Evolutionary conservation across 2,888 invertebrate genomes (phyloP), one percentile per base, ranked within the genome.

Genomic region (Meteorus colon): DNA sequence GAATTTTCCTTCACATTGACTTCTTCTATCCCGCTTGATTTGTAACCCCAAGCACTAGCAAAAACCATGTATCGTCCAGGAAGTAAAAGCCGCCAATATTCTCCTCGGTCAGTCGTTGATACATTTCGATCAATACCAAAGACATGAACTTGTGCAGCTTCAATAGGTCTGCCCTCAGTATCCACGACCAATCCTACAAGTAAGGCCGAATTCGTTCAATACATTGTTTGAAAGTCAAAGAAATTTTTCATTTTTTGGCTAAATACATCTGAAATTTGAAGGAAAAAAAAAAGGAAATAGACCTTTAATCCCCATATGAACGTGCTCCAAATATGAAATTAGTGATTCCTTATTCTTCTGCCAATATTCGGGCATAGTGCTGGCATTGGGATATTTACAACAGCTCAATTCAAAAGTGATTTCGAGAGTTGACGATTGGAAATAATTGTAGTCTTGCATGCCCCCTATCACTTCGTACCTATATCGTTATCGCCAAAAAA

Each of bases 361-460:
- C 99, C 99, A 99, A 90, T 95, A 96, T 2, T 90, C 87, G 0
- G 94, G 92, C 84, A 99, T 90, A n/a, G 92, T 91, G 0, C 90
- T 89, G 0, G 95, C 94, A 0, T 86, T 79, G 0, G 99, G 99
- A 89, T 93, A 99, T 90, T 99, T 99, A 91, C 96, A 96, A 91
- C 99, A 99, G 62, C 97, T 97, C 84, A 99, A 90, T 89, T 99
- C 99, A 84, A 99, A 94, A 0, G 99, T 99, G 75, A 99, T 94
- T 89, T 99, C 99, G 89, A 98, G 97, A 88, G 98, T 97, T 90
- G 98, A 99, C 2, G 97, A 97, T 86, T 95, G 93, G 4, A 96
- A 92, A 90, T 99, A 99, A 91, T 99, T 99, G 91, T 96, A 99
- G 90, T 99, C 99, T 91, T 96, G 96, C 99, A 99, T 99, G 62